Evolutionary conservation across 2,888 invertebrate genomes (phyloP).

Genomic region (Drosophila subquinaria): DNA sequence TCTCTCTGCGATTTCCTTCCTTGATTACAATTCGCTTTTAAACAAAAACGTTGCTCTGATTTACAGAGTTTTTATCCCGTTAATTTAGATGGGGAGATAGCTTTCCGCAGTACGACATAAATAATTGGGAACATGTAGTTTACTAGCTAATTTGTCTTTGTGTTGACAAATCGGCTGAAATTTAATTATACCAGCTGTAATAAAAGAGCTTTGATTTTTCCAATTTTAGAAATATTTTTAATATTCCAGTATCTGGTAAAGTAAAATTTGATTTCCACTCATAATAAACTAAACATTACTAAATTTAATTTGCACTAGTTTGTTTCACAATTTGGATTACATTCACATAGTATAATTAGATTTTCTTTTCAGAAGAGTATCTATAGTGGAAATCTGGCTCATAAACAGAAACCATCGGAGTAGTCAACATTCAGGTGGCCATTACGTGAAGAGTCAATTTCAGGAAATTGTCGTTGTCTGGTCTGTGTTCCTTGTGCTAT

Average conservation of each 20-base stretch:
- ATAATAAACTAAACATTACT: conserved; percentile 6
- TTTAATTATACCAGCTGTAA: not conserved
- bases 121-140: not conserved
- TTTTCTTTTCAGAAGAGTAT: conserved; percentile 23
- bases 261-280: not conserved
- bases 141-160: not conserved
- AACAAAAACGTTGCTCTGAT: not conserved
- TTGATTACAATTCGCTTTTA: not conserved
- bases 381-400: conserved; percentile 33
- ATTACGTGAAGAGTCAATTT: conserved; percentile 67
- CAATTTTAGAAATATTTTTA: not conserved
- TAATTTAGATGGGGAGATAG: conserved; percentile 4
- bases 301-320: conserved; percentile 25
- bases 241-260: too few relatives aligned
- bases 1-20: not conserved
- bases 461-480: conserved; percentile 50
- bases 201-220: not conserved
- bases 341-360: conserved; percentile 13
- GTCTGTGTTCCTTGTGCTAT: conserved; percentile 48
- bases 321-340: not conserved
- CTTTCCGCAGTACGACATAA: not conserved
- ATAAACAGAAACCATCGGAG: conserved; percentile 32
- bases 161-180: not conserved
- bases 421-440: conserved; percentile 48
- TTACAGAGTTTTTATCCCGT: not conserved